Conservation (phyloP, 2,797 vertebrate genomes). For the Labeo calbasu region DNA sequence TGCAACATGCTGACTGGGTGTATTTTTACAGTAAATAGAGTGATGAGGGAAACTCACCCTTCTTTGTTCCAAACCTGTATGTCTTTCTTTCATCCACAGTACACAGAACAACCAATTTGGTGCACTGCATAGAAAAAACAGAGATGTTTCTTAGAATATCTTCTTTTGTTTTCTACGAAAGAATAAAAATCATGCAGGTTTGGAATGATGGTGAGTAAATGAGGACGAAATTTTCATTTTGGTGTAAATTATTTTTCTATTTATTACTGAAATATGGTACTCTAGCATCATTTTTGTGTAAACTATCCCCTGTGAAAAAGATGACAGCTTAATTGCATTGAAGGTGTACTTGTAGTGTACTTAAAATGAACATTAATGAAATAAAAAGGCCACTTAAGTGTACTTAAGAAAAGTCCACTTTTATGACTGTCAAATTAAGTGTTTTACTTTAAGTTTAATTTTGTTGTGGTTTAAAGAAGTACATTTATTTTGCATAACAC, state of each 20-base stretch:
- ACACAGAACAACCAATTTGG: neutral
- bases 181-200: neutral
- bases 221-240: too few species aligned
- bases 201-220: neutral
- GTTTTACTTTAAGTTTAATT: too few species aligned
- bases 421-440: too few species aligned
- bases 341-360: neutral
- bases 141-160: neutral
- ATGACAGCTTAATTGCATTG: neutral
- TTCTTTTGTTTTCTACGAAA: neutral
- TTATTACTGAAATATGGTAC: too few species aligned
- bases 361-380: neutral
- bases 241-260: too few species aligned
- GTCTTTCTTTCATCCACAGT: neutral
- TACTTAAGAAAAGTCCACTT: too few species aligned
- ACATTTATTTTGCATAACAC: neutral
- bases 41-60: neutral
- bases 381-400: neutral
- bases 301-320: neutral
- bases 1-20: constrained; percentile 3
- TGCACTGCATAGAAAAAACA: neutral
- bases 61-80: neutral
- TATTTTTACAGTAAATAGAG: neutral
- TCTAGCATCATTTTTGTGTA: neutral
- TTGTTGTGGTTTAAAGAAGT: neutral